Conservation (phyloP, 2,888 invertebrate genomes). For the Amiota mariae region DNA sequence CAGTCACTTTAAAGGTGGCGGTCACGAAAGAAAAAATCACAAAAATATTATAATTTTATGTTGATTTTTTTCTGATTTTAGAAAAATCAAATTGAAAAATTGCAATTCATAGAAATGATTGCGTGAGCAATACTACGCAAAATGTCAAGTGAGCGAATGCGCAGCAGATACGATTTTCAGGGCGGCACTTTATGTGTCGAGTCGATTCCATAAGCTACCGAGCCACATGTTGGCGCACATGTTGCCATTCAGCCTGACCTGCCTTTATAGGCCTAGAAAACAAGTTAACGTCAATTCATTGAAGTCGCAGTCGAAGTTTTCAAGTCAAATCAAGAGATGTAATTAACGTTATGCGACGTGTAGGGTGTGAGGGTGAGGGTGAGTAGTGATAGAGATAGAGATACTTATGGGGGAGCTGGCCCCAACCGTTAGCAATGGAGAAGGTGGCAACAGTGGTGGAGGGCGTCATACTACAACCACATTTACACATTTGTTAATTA, state of each 20-base stretch:
- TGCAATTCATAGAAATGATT: slow-evolving; percentile 32
- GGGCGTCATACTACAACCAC: slow-evolving; percentile 21
- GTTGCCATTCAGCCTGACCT: neutral
- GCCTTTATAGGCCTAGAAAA: slow-evolving; percentile 5
- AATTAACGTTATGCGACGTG: slow-evolving; percentile 48
- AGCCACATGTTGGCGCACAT: neutral
- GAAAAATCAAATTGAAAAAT: slow-evolving; percentile 27
- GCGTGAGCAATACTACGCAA: slow-evolving; percentile 39
- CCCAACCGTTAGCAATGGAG: too few species aligned
- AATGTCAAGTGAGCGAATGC: slow-evolving; percentile 51
- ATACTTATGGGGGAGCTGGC: slow-evolving; percentile 34
- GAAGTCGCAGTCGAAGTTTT: too few species aligned
- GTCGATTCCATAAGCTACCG: neutral
- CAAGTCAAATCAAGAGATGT: slow-evolving; percentile 36
- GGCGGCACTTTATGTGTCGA: slow-evolving; percentile 4
- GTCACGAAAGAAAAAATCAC: slow-evolving; percentile 25
- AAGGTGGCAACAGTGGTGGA: too few species aligned
- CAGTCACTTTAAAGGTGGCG: slow-evolving; percentile 37
- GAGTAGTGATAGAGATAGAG: slow-evolving; percentile 28
- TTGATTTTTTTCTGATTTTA: neutral
- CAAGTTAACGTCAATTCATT: neutral
- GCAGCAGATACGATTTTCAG: slow-evolving; percentile 8
- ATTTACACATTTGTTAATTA: slow-evolving; percentile 59
- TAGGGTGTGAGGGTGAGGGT: too few species aligned
- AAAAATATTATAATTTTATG: slow-evolving; percentile 25